Conservation (phyloP, 1,140 invertebrate species). For the Trichogramma pretiosum region DNA sequence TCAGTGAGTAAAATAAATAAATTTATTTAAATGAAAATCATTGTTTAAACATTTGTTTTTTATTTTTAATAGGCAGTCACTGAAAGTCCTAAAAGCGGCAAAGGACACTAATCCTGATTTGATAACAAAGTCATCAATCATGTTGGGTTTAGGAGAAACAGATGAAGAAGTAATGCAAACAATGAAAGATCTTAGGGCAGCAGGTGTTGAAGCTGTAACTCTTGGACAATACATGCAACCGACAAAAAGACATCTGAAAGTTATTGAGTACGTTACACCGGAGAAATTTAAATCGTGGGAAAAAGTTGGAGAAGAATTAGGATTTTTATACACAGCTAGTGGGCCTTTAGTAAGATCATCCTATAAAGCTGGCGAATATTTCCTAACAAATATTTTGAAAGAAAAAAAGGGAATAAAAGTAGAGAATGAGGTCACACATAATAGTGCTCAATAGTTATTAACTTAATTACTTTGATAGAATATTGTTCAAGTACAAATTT, state of each 20-base stretch:
- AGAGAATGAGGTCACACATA: constrained; percentile 8
- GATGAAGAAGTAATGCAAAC: constrained; percentile 84
- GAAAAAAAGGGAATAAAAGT: constrained; percentile 36
- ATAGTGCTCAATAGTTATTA: not conserved
- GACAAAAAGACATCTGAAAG: constrained; percentile 91
- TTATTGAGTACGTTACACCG: constrained; percentile 94
- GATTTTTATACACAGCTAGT: constrained; percentile 95
- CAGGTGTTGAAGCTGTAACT: constrained; percentile 89
- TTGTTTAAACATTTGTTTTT: not conserved
- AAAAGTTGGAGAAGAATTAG: constrained; percentile 71
- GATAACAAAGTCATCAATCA: constrained; percentile 96
- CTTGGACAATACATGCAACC: constrained; percentile 99
- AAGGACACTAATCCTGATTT: constrained; percentile 72
- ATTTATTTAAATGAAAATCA: constrained; percentile 1
- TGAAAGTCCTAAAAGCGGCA: constrained; percentile 71
- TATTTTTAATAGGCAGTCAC: constrained; percentile 61
- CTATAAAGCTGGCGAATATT: constrained; percentile 94
- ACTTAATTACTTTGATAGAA: too few relatives aligned
- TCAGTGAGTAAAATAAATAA: constrained; percentile 40
- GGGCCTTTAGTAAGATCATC: constrained; percentile 95
- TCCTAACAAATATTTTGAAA: constrained; percentile 71
- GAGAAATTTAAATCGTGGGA: constrained; percentile 92
- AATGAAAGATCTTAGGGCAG: constrained; percentile 69
- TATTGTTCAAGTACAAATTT: too few relatives aligned
- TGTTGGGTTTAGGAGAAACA: constrained; percentile 94